These are phyloP conservation scores for Ictalurus furcatus DNA, from an alignment of 2,113 vertebrate species.

Conservation along the genomic window DNA sequence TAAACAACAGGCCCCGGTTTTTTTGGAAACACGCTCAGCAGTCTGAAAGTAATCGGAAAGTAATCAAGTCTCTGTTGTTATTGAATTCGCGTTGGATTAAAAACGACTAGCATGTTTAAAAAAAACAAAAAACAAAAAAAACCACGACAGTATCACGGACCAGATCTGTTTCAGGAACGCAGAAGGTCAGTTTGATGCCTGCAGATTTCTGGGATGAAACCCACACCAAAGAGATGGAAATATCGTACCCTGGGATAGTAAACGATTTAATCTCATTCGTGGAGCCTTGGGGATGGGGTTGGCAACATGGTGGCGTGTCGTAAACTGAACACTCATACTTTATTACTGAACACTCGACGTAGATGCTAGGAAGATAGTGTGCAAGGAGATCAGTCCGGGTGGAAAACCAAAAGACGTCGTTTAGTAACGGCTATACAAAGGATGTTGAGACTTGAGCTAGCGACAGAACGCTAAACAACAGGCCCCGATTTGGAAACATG, in stretches of 20 bases:
- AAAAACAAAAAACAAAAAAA: not conserved
- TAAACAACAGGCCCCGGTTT: not conserved
- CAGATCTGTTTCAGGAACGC: not conserved
- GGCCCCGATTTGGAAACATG: not conserved
- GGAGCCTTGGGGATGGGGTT: not conserved
- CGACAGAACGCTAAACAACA: slow-evolving; percentile 14
- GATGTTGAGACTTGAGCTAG: not conserved
- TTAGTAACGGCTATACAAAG: not conserved
- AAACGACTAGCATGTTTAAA: not conserved
- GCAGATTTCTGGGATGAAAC: not conserved
- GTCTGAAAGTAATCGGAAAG: not conserved
- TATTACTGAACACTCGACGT: not conserved
- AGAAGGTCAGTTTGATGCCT: not conserved
- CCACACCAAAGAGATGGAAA: not conserved
- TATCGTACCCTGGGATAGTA: no score
- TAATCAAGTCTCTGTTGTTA: not conserved
- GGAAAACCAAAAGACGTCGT: not conserved
- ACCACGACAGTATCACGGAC: not conserved
- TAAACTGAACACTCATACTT: not conserved
- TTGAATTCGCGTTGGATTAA: not conserved
- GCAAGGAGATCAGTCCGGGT: not conserved
- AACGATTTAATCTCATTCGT: not conserved
- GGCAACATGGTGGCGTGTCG: not conserved
- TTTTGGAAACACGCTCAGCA: not conserved
- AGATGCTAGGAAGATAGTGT: not conserved